These are phyloP conservation scores for Dynastes hyllus DNA, from an alignment of 2,888 invertebrate genomes.

Conservation along the genomic window DNA sequence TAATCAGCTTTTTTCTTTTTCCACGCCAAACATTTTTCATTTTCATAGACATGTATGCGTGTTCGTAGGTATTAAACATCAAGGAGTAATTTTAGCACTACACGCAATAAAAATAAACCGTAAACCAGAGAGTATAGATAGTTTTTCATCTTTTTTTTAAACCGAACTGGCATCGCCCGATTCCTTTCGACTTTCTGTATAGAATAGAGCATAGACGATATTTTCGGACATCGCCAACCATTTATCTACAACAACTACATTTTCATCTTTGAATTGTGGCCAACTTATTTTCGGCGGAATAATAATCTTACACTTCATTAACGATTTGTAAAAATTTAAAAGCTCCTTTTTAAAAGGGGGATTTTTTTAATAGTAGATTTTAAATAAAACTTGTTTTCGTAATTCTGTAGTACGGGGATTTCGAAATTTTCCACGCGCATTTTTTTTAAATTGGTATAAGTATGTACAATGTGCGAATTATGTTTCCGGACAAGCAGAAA, in stretches of 20 bases:
- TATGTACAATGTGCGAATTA: too few species aligned
- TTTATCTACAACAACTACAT: not conserved
- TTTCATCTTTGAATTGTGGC: slow-evolving; percentile 26
- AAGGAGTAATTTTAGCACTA: slow-evolving; percentile 3
- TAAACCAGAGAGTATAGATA: not conserved
- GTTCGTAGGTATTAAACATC: not conserved
- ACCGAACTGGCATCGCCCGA: not conserved
- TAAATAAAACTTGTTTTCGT: slow-evolving; percentile 38
- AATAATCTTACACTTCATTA: slow-evolving; percentile 34
- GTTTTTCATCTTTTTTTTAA: not conserved
- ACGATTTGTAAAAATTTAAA: too few species aligned
- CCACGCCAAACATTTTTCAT: not conserved
- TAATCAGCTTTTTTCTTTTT: not conserved
- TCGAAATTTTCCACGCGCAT: too few species aligned
- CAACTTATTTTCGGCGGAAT: slow-evolving; percentile 22
- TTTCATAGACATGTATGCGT: not conserved
- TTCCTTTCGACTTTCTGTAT: not conserved
- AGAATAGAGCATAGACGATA: too few species aligned
- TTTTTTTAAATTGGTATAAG: too few species aligned
- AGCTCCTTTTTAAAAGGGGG: too few species aligned
- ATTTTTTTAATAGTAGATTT: too few species aligned
- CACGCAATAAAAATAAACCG: slow-evolving; percentile 5
- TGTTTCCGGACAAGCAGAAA: too few species aligned
- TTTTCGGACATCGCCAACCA: not conserved
- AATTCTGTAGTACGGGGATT: slow-evolving; percentile 1